Base-by-base conservation (phyloP, 1,140 invertebrate species). In the Apolygus lucorum region DNA sequence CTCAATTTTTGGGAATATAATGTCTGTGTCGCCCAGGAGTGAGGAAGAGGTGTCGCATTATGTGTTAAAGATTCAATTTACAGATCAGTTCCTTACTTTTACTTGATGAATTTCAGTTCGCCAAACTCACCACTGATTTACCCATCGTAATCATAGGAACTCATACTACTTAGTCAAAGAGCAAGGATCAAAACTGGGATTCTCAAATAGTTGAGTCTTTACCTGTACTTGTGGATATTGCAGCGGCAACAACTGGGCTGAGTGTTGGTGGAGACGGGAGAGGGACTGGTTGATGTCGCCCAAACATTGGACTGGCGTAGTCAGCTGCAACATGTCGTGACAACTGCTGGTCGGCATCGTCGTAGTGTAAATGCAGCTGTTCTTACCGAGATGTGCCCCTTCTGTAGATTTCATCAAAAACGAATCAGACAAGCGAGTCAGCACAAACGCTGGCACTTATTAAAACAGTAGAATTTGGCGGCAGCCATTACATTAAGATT, bases 141-240 rank as follows among this genome's bases (percentile, higher is more conserved):
- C n/a, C n/a, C n/a, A n/a, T n/a, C n/a, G n/a, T n/a, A n/a, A n/a
- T n/a, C n/a, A n/a, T n/a, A n/a, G n/a, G n/a, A n/a, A n/a, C n/a
- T n/a, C n/a, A n/a, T n/a, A n/a, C n/a, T n/a, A n/a, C n/a, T n/a
- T n/a, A n/a, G n/a, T n/a, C n/a, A n/a, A n/a, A n/a, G n/a, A n/a
- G n/a, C n/a, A n/a, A n/a, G n/a, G n/a, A n/a, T n/a, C n/a, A n/a
- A n/a, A n/a, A n/a, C n/a, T n/a, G n/a, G n/a, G n/a, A n/a, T n/a
- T n/a, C n/a, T n/a, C n/a, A n/a, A n/a, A n/a, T n/a, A n/a, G n/a
- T n/a, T n/a, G n/a, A n/a, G n/a, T n/a, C n/a, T n/a, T 28, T 28
- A 63, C 64, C 59, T 49, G 63, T 25, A 71, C 42, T 27, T 71
- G 70, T 11, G 66, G 68, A 27, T 69, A 71, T 22, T 68, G 70